Base-by-base conservation (phyloP, 1,140 invertebrate species). In the Parasteatoda tepidariorum region DNA sequence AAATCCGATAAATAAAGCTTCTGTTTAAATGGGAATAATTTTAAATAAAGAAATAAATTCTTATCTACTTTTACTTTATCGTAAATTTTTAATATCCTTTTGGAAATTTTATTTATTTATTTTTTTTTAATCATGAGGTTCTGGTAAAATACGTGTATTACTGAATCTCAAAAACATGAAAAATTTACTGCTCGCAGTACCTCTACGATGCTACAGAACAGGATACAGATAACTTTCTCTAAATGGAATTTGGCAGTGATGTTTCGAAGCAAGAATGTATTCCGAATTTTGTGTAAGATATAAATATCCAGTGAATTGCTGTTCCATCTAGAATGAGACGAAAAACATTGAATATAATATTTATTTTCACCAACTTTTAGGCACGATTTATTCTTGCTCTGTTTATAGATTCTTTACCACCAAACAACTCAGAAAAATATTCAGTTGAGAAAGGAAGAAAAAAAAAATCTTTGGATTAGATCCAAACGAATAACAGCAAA, bases 401-500 rank as follows among this genome's bases (percentile, higher is more conserved):
- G 66, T 81, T 81, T 81, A 81, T 81, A 81, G 64, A 81, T 81
- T 70, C 66, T 70, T 71, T 33, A 38, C 22, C 61, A 61, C 48
- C 78, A 34, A 71, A 82, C 34, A 82, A 55, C 67, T 24, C 55
- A 61, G 61, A 78, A 78, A 78, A 18, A 28, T 66, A 66, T 78
- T 34, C 33, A 24, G 26, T 30, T 30, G 41, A 48, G 59, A n/a
- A 33, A 55, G 28, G 41, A 61, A 18, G 61, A 59, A 78, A 64
- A 57, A 13, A 22, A 30, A 70, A 41, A 70, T 55, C 55, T 55
- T 30, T 82, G 78, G 78, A 82, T 48, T 26, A 6, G 31, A 34
- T 82, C 78, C 78, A 82, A 48, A 54, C 24, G 78, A 82, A 82
- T 57, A 70, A 30, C 78, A 41, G 64, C 66, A 82, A 82, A 82